Base-by-base conservation (phyloP, 1,140 invertebrate genomes). In the Chironomus striatipennis region DNA sequence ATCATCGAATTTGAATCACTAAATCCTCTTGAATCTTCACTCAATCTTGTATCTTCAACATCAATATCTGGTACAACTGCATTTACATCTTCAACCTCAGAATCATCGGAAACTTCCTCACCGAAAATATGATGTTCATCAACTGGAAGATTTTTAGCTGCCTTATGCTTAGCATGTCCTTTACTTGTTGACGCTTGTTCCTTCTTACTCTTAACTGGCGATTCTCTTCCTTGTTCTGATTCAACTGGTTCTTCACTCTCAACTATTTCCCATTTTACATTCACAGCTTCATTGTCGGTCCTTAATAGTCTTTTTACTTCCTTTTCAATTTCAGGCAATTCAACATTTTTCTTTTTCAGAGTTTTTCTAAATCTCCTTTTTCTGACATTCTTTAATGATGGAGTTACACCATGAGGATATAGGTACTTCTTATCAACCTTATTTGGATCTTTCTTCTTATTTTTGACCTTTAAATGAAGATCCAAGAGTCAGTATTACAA, bases 301-400 rank as follows among this genome's bases (percentile, higher is more conserved):
- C 95, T 86, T 12, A 99, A 86, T 18, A 99, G 83, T 74, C 95
- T 85, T 82, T 98, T 97, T 0, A 94, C 90, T 86, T 98, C 97
- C 83, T 98, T 98, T 81, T 99, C 97, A 78, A 98, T 97, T 85
- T 98, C 97, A 1, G 96, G 96, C 72, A 95, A 94, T 84, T 99
- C 97, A 1, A 96, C 92, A 84, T 95, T 96, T 78, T 98, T 98
- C 83, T 98, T 98, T 79, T 95, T 96, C 15, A 98, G 83, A 0
- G 95, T 98, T 86, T 98, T 98, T 70, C 97, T 87, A 79, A 98
- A 99, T 77, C 97, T 87, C 76, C 95, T 86, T 77, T 93, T 94
- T 15, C 96, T 86, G 0, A 97, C 95, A 86, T 98, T 98, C 84
- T 98, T 98, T 21, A 96, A 86, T 2, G 97, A 95, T 3, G 95